A percentile compares a stretch with the other conserved stretches of the same genome.
phyloP scores from a whole-genome alignment of 2,888 invertebrate species.

The Mythimna loreyi region DNA sequence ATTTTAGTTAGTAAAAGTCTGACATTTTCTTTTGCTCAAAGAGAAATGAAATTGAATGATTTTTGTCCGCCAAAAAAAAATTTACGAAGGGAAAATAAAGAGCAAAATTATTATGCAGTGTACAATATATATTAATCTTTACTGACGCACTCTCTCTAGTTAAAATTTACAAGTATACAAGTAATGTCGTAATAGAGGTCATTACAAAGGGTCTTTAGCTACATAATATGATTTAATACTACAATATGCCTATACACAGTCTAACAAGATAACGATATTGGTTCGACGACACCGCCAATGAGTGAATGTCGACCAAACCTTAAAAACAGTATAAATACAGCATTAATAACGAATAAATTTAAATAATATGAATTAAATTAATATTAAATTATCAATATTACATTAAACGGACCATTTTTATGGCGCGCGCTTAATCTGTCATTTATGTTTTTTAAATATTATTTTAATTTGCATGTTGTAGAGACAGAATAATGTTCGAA shows the following conservation, averaged over 20 bases:
- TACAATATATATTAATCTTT: slow-evolving; percentile 35
- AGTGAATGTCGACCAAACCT: slow-evolving; percentile 50
- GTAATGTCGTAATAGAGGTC: slow-evolving; percentile 46
- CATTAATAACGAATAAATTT: slow-evolving; percentile 63
- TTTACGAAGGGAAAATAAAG: no score
- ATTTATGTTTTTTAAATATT: slow-evolving; percentile 50
- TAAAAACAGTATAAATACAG: slow-evolving; percentile 56
- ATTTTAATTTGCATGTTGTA: slow-evolving; percentile 36
- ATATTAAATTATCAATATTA: slow-evolving; percentile 55
- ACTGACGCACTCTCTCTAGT: slow-evolving; percentile 33
- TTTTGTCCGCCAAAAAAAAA: no score
- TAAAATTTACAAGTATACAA: slow-evolving; percentile 31
- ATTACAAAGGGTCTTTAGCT: slow-evolving; percentile 49
- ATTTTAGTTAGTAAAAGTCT: no score
- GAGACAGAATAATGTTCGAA: slow-evolving; percentile 27
- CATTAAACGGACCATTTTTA: slow-evolving; percentile 50
- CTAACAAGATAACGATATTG: slow-evolving; percentile 53
- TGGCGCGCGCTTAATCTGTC: slow-evolving; percentile 55
- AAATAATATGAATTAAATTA: slow-evolving; percentile 62
- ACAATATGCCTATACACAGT: slow-evolving; percentile 24
- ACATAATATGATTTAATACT: slow-evolving; percentile 58
- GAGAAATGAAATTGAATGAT: no score
- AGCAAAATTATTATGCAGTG: slow-evolving; percentile 11
- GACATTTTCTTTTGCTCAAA: no score
- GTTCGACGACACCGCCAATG: slow-evolving; percentile 57